Percentiles rank a stretch among this genome's conserved stretches.
These are phyloP conservation scores for Microtus montanus DNA, from an alignment of 2,113 vertebrate species.

Conservation along the genomic window DNA sequence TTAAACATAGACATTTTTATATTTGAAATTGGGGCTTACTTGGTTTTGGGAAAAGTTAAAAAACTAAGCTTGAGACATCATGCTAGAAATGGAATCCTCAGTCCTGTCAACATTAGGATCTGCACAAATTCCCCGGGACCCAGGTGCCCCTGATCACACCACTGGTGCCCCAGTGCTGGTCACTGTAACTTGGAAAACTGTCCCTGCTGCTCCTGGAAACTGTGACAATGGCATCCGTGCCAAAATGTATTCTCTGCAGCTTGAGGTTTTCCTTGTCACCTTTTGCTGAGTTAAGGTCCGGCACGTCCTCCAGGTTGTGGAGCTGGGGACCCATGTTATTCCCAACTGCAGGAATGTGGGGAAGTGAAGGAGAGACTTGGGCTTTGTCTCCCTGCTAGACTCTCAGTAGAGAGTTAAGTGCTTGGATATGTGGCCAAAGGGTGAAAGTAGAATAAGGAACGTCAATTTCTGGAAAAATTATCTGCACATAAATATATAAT, in stretches of 20 bases:
- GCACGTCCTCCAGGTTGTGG: background rate
- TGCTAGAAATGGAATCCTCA: background rate
- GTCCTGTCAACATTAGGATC: background rate
- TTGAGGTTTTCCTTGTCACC: background rate
- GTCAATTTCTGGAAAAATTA: background rate
- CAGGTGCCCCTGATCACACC: background rate
- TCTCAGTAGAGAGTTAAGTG: background rate
- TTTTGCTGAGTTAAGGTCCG: background rate
- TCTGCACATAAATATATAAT: background rate
- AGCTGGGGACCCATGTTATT: background rate
- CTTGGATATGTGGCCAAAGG: background rate
- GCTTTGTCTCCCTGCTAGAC: background rate
- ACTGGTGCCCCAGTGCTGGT: background rate
- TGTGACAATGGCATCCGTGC: background rate
- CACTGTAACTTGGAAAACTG: background rate
- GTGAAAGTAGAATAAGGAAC: background rate
- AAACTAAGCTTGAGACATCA: background rate
- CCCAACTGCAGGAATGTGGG: background rate
- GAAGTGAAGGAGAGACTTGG: background rate
- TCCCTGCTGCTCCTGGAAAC: background rate
- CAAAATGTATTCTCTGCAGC: background rate
- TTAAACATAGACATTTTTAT: background rate
- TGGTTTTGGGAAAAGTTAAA: background rate
- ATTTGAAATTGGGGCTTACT: background rate
- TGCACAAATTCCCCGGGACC: accelerated